Conservation (phyloP, 2,797 vertebrate species). For the Kryptolebias ocellatus region DNA sequence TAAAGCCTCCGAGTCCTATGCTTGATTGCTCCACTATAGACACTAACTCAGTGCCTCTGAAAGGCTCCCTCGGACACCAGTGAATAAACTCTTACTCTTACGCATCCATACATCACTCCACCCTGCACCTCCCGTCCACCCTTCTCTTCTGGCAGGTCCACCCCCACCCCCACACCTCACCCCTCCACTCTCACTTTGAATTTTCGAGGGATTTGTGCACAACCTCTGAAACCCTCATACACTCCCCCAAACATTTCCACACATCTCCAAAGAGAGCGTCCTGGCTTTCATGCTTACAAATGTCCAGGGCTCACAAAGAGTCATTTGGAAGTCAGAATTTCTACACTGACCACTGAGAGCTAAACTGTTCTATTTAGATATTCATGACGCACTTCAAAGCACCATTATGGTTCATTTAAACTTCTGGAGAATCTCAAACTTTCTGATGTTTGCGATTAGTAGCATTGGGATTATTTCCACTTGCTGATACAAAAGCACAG, state of each 20-base stretch:
- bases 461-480: neutral
- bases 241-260: constrained; percentile 44
- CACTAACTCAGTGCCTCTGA: constrained; percentile 91
- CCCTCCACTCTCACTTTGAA: constrained; percentile 72
- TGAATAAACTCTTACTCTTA: constrained; percentile 95
- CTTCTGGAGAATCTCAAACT: neutral
- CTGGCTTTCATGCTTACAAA: constrained; percentile 48
- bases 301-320: constrained; percentile 43
- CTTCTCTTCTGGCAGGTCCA: constrained; percentile 81
- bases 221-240: constrained; percentile 71
- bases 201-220: constrained; percentile 94
- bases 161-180: constrained; percentile 45
- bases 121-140: constrained; percentile 79
- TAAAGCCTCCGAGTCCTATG: constrained; percentile 93
- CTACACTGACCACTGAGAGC: constrained; percentile 20
- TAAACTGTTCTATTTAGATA: constrained; percentile 24
- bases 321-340: constrained; percentile 38
- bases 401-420: neutral
- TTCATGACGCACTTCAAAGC: constrained; percentile 36
- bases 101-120: constrained; percentile 89
- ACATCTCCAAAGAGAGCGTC: constrained; percentile 40
- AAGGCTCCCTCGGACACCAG: constrained; percentile 91
- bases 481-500: too few species aligned
- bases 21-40: constrained; percentile 97
- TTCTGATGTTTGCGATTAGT: neutral